Conservation (phyloP, 2,888 invertebrate genomes). For the Microplitis deprimator region DNA sequence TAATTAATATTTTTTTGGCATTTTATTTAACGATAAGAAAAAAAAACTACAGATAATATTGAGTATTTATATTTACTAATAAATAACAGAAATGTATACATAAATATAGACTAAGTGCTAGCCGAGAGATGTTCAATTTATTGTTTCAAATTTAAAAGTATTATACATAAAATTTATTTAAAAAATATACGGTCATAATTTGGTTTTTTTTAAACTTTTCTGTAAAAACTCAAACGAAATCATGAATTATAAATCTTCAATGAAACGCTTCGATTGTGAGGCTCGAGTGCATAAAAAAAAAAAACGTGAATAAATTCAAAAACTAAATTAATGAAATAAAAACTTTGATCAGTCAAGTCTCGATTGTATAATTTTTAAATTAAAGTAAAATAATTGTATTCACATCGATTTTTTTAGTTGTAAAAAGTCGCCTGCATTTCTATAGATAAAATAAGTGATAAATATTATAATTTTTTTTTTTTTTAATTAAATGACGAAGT, state of each 20-base stretch:
- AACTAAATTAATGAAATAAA: conserved; percentile 15
- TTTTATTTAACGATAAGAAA: no score
- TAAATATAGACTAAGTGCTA: conserved; percentile 66
- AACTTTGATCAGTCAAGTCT: conserved; percentile 30
- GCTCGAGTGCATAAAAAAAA: conserved; percentile 28
- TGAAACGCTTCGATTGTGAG: background rate
- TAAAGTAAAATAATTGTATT: conserved; percentile 31
- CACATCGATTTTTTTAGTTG: conserved; percentile 32
- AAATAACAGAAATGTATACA: conserved; percentile 69
- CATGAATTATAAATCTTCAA: background rate
- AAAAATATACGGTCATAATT: conserved; percentile 41
- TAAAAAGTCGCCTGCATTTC: conserved; percentile 36
- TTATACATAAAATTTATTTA: no score
- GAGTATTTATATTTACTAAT: conserved; percentile 70
- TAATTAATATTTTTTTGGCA: no score
- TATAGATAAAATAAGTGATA: conserved; percentile 29
- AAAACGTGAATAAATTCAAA: conserved; percentile 24
- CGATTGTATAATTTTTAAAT: conserved; percentile 28
- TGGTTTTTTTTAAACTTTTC: conserved; percentile 24
- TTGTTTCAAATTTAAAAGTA: conserved; percentile 5
- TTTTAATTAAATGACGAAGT: background rate
- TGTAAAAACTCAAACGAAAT: conserved; percentile 31
- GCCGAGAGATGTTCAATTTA: conserved; percentile 64
- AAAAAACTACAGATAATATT: conserved; percentile 51
- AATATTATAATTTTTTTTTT: background rate